These are phyloP conservation scores for Oreochromis mossambicus DNA, from an alignment of 2,797 vertebrate species.

Conservation along the genomic window DNA sequence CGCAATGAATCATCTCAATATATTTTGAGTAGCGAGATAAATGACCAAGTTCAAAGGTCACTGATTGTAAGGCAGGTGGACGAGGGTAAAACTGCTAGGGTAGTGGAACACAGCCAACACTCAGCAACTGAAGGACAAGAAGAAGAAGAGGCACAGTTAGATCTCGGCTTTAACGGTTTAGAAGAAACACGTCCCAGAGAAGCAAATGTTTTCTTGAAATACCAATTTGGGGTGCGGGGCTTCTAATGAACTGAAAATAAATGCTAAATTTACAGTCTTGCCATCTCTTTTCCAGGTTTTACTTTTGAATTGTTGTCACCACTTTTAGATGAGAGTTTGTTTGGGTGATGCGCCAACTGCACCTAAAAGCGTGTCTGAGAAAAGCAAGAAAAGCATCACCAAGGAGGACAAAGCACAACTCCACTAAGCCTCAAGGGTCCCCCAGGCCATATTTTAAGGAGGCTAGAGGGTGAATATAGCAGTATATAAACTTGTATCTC, in stretches of 20 bases:
- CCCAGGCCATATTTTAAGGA: conserved; percentile 80
- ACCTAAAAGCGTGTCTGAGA: conserved; percentile 51
- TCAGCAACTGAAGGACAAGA: conserved; percentile 24
- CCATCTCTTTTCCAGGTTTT: conserved; percentile 41
- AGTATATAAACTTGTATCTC: conserved; percentile 59
- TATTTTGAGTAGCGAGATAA: conserved; percentile 48
- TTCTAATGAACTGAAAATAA: neutral
- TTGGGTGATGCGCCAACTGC: conserved; percentile 56
- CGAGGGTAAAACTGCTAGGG: conserved; percentile 45
- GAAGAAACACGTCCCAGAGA: conserved; percentile 29
- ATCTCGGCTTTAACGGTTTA: conserved; percentile 19
- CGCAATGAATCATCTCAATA: conserved; percentile 57
- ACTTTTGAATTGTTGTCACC: conserved; percentile 53
- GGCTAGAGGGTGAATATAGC: conserved; percentile 72
- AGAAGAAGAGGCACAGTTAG: conserved; percentile 9
- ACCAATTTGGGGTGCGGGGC: fast-evolving
- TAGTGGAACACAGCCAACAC: conserved; percentile 18
- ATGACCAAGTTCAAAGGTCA: conserved; percentile 58
- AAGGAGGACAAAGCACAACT: conserved; percentile 66
- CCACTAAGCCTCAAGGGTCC: conserved; percentile 70
- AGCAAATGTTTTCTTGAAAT: conserved; percentile 8
- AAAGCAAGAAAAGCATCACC: conserved; percentile 57
- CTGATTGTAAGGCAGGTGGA: conserved; percentile 29
- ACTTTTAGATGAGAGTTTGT: conserved; percentile 57
- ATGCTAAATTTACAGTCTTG: conserved; percentile 36